Evolutionary conservation across 2,797 vertebrate genomes (phyloP).

Genomic region (Cheirogaleus major): DNA sequence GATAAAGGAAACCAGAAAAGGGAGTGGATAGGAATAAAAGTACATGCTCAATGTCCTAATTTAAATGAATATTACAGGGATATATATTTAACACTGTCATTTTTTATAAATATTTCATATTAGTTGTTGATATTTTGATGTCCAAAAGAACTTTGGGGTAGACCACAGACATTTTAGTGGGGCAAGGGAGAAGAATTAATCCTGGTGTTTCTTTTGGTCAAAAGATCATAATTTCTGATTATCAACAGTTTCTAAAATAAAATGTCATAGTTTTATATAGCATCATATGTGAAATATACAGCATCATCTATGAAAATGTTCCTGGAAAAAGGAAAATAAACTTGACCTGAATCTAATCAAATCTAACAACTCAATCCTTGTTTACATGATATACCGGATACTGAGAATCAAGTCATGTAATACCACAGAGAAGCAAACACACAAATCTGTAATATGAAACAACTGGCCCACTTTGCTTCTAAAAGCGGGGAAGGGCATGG

Average conservation of each 20-base stretch:
- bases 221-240: slow-evolving; percentile 20
- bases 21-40: not conserved
- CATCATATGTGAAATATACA: not conserved
- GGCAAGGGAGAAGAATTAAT: not conserved
- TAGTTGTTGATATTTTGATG: not conserved
- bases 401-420: not conserved
- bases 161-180: not conserved
- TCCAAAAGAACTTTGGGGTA: not conserved
- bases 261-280: not conserved
- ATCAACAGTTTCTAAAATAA: slow-evolving; percentile 23
- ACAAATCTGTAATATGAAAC: not conserved
- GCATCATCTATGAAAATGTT: not conserved
- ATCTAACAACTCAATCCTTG: not conserved
- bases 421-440: not conserved
- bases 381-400: not conserved
- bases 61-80: slow-evolving; percentile 39
- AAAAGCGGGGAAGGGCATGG: not conserved
- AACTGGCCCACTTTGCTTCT: not conserved
- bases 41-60: not conserved
- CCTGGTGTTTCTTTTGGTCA: not conserved
- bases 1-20: slow-evolving; percentile 47
- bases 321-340: not conserved
- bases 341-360: not conserved
- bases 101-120: slow-evolving; percentile 35
- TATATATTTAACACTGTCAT: not conserved